Conservation (phyloP, 2,113 vertebrate species). For the Felis chaus region DNA sequence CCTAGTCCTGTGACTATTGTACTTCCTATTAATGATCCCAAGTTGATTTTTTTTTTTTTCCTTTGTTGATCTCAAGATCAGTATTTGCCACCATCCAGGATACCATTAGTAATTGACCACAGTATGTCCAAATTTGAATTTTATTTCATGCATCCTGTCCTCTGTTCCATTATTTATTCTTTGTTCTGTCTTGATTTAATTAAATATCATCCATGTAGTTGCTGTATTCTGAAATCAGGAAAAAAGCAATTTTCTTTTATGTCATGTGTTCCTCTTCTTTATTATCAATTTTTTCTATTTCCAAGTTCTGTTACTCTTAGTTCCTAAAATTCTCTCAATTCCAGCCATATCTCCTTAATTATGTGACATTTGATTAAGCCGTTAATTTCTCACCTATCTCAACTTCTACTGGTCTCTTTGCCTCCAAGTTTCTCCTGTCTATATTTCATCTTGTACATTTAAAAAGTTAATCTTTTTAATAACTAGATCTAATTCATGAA, state of each 20-base stretch:
- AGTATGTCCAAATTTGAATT: background rate
- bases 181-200: background rate
- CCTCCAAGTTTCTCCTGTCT: background rate
- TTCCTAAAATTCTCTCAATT: slow-evolving; percentile 6
- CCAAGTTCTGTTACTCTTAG: background rate
- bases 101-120: background rate
- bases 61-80: background rate
- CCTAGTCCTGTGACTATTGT: background rate
- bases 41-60: background rate
- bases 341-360: background rate
- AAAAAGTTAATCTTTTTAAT: background rate
- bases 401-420: background rate
- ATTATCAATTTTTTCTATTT: background rate
- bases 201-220: background rate
- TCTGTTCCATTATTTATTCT: background rate
- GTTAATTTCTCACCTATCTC: background rate
- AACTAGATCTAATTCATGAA: background rate
- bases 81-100: background rate
- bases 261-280: background rate
- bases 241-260: background rate
- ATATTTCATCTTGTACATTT: background rate
- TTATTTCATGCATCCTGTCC: background rate
- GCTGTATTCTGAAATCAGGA: background rate
- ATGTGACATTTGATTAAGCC: background rate
- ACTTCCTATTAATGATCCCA: slow-evolving; percentile 7